These are phyloP conservation scores for Helogale parvula DNA, from an alignment of 2,113 vertebrate genomes.

Conservation along the genomic window DNA sequence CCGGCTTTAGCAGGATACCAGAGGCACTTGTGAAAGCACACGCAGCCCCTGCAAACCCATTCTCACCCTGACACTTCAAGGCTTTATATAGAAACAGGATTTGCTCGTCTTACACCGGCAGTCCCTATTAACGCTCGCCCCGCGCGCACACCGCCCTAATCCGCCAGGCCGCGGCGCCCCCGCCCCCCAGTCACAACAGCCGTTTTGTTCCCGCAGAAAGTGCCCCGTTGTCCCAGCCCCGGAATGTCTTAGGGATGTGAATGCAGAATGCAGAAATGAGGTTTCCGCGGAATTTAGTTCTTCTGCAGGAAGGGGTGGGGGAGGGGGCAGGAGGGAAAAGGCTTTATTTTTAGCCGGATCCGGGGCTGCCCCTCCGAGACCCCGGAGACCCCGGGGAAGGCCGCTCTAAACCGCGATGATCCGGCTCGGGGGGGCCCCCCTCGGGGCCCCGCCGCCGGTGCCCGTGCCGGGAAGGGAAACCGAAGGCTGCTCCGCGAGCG, in stretches of 20 bases:
- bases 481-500: neutral
- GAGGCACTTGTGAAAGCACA: slow-evolving; percentile 90
- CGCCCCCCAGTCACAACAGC: slow-evolving; percentile 70
- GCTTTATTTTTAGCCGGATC: slow-evolving; percentile 17
- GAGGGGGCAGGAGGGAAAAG: neutral
- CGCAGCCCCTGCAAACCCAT: slow-evolving; percentile 87
- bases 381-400: neutral
- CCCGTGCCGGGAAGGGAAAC: slow-evolving; percentile 58
- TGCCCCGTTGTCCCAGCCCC: slow-evolving; percentile 58
- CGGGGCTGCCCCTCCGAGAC: neutral
- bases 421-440: neutral
- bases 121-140: slow-evolving; percentile 81
- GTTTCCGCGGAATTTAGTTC: slow-evolving; percentile 44
- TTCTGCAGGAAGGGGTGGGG: slow-evolving; percentile 23
- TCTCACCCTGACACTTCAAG: slow-evolving; percentile 88
- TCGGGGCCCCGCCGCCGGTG: neutral
- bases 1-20: slow-evolving; percentile 82
- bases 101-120: slow-evolving; percentile 89
- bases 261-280: slow-evolving; percentile 44
- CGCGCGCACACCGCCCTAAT: slow-evolving; percentile 70
- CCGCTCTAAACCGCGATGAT: neutral
- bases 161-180: slow-evolving; percentile 62
- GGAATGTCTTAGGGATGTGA: slow-evolving; percentile 46
- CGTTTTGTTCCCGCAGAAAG: slow-evolving; percentile 70
- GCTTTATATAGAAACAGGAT: slow-evolving; percentile 91